Base-by-base conservation (phyloP, 1,140 invertebrate genomes). In the Bombus difficillimus region DNA sequence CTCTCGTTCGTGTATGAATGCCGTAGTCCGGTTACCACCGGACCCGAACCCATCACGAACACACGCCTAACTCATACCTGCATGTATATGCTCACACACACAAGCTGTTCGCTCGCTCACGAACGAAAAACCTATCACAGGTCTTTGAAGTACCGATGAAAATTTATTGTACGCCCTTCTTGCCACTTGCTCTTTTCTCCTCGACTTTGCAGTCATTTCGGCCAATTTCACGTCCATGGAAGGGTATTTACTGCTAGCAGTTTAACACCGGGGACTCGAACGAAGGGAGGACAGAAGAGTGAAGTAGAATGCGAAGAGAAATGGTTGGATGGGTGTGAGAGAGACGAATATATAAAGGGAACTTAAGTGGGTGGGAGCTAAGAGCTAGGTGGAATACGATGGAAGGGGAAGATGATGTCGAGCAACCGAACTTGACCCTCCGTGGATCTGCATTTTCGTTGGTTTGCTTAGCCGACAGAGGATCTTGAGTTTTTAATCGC, bases 1-100 rank as follows among this genome's bases (percentile, higher is more conserved):
- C 84, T 85, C 71, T 85, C 84, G 59, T 66, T 81, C 79, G 69
- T 81, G 84, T 85, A 85, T 81, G 84, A 85, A 75, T 83, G 72
- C 62, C 18, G 85, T 83, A 71, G 85, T 86, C 68, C 81, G 81
- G 85, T 83, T 86, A 86, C 85, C 75, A 76, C 68, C 85, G 66
- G 66, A 72, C 85, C 64, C 64, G 85, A 86, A 82, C 72, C 80
- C 80, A 76, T 71, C 80, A 32, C 71, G 34, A 82, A 76, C 78
- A 47, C 59, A 41, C 2, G 3, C 25, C 47, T 28, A 28, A 68
- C 37, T n/a, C 41, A 82, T 37, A 57, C 12, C 28, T 22, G 22
- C 22, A 15, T 32, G 39, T 34, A 39, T 43, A 22, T 1, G 25
- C 59, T 32, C 59, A 13, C 34, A 18, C 41, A 28, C 15, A 22